Percentiles rank a stretch among this genome's conserved stretches.
Conservation (phyloP, 2,888 invertebrate genomes). For the Plagodis dolabraria region DNA sequence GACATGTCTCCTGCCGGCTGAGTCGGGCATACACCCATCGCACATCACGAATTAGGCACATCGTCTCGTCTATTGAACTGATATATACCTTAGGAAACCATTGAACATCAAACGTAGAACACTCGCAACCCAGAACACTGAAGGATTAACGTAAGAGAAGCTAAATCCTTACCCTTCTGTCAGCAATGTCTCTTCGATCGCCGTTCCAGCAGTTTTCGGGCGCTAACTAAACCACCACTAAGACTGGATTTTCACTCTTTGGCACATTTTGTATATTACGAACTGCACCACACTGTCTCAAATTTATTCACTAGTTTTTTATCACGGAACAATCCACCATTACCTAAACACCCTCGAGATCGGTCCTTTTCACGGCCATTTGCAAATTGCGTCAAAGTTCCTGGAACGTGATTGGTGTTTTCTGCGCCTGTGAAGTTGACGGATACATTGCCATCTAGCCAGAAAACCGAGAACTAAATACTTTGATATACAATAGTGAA, state of each 20-base stretch:
- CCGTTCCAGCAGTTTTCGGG: slow-evolving; percentile 76
- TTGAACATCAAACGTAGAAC: slow-evolving; percentile 33
- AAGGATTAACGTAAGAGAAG: slow-evolving; percentile 54
- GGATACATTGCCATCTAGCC: slow-evolving; percentile 60
- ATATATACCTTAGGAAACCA: slow-evolving; percentile 23
- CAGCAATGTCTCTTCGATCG: slow-evolving; percentile 77
- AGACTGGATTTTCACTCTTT: slow-evolving; percentile 82
- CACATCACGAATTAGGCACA: slow-evolving; percentile 18
- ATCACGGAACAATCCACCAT: slow-evolving; percentile 78
- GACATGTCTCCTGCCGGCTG: slow-evolving; percentile 46
- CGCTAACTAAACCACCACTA: slow-evolving; percentile 80
- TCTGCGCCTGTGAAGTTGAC: slow-evolving; percentile 70
- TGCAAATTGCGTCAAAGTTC: slow-evolving; percentile 85
- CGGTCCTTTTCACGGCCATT: slow-evolving; percentile 84
- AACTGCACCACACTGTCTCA: slow-evolving; percentile 77
- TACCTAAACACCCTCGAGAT: slow-evolving; percentile 80
- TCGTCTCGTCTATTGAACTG: slow-evolving; percentile 18
- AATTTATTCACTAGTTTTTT: slow-evolving; percentile 72
- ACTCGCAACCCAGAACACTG: slow-evolving; percentile 43
- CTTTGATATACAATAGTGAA: slow-evolving; percentile 39
- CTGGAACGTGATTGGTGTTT: slow-evolving; percentile 76
- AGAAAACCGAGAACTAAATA: slow-evolving; percentile 47
- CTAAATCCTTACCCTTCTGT: slow-evolving; percentile 81
- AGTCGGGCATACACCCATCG: slow-evolving; percentile 54
- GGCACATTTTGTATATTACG: slow-evolving; percentile 80